Conservation (phyloP, 2,888 invertebrate genomes). For the Eurytoma adleriae region DNA sequence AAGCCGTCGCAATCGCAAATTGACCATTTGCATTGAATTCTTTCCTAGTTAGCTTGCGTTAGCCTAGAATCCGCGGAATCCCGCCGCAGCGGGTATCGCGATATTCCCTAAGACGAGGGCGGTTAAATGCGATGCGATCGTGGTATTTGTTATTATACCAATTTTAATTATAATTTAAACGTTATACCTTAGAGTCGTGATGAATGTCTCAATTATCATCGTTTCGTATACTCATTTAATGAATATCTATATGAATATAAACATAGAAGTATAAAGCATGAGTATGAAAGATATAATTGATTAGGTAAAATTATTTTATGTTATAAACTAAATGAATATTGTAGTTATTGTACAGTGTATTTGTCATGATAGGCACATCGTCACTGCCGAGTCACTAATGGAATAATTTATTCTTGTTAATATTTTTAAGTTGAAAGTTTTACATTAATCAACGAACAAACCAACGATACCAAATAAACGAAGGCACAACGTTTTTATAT, state of each 20-base stretch:
- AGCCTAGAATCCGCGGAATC: too few species aligned
- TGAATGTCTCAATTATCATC: constrained; percentile 1
- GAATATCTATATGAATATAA: constrained; percentile 38
- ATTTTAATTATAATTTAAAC: neutral
- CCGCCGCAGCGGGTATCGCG: too few species aligned
- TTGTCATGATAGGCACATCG: constrained; percentile 1
- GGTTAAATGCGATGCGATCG: too few species aligned
- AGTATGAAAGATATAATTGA: constrained; percentile 8
- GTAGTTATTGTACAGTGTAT: constrained; percentile 46
- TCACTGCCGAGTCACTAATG: constrained; percentile 20
- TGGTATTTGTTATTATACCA: too few species aligned
- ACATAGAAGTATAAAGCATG: constrained; percentile 14
- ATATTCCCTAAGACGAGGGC: too few species aligned
- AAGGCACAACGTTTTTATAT: constrained; percentile 36
- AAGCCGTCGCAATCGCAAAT: neutral
- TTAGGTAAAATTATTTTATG: constrained; percentile 26
- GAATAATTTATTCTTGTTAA: neutral
- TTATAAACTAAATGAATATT: neutral
- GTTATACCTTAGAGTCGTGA: neutral
- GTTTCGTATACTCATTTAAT: constrained; percentile 21
- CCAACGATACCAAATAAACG: neutral
- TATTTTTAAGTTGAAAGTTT: neutral
- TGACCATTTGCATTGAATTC: constrained; percentile 25
- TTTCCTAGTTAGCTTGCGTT: neutral
- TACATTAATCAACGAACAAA: too few species aligned